Percentiles rank a stretch among this genome's conserved stretches.
These are phyloP conservation scores for Aricia artaxerxes DNA, from an alignment of 2,888 invertebrate species.

Conservation along the genomic window DNA sequence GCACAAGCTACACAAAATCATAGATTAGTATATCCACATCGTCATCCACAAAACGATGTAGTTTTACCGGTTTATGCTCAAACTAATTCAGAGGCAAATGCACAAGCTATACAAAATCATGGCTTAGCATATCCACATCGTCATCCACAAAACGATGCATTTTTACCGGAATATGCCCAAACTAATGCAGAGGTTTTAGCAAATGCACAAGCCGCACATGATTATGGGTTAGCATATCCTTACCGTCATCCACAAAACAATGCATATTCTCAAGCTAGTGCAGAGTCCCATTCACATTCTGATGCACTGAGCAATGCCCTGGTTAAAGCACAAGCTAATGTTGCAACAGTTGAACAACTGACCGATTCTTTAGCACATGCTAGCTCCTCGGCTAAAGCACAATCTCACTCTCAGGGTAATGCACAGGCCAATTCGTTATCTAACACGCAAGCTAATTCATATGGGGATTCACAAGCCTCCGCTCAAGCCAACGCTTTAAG, in stretches of 20 bases:
- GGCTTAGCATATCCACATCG: background rate
- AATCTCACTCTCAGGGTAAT: slow-evolving; percentile 35
- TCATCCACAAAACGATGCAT: background rate
- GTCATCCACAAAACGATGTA: background rate
- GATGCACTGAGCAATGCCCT: slow-evolving; percentile 4
- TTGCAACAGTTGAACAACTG: background rate
- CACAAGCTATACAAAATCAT: slow-evolving; percentile 25
- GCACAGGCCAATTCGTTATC: slow-evolving; percentile 30
- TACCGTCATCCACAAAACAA: background rate
- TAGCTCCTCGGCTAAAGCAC: slow-evolving; percentile 34
- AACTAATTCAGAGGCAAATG: slow-evolving; percentile 8
- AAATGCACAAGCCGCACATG: slow-evolving; percentile 31
- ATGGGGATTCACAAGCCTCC: background rate
- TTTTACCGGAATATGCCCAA: background rate
- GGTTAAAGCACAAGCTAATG: background rate
- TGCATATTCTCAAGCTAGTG: background rate
- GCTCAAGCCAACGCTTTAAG: slow-evolving; percentile 13
- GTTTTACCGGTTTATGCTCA: background rate
- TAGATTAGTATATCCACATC: background rate
- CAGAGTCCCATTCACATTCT: background rate
- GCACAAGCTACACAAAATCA: slow-evolving; percentile 24
- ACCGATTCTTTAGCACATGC: slow-evolving; percentile 26
- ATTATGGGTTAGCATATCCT: background rate
- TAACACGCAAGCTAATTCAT: slow-evolving; percentile 7
- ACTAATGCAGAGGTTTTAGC: slow-evolving; percentile 18